These are phyloP conservation scores for Artemia sinica DNA, from an alignment of 2,888 invertebrate genomes.

Conservation along the genomic window DNA sequence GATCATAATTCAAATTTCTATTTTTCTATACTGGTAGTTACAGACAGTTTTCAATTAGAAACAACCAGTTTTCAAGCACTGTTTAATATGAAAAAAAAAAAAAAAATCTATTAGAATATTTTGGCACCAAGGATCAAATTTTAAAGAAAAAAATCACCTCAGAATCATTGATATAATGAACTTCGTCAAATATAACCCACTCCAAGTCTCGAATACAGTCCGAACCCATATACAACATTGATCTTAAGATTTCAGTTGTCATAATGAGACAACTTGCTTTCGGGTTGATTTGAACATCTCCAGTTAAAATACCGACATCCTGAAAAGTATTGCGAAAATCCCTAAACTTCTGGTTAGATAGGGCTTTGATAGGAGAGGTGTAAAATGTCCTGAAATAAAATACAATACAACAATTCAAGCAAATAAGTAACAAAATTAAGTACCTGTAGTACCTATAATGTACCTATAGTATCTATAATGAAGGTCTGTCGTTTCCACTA, in stretches of 20 bases:
- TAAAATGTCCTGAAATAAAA: constrained; percentile 48
- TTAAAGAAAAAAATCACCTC: constrained; percentile 35
- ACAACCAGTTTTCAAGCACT: too few relatives aligned
- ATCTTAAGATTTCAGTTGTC: constrained; percentile 95
- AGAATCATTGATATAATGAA: constrained; percentile 93
- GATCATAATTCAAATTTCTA: too few relatives aligned
- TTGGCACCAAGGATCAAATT: too few relatives aligned
- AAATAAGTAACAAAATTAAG: too few relatives aligned
- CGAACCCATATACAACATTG: constrained; percentile 85
- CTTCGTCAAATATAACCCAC: constrained; percentile 97
- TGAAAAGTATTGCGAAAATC: constrained; percentile 85
- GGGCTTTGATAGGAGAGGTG: constrained; percentile 95
- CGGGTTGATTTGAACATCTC: constrained; percentile 85
- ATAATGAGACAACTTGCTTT: constrained; percentile 89
- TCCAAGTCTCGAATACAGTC: constrained; percentile 89
- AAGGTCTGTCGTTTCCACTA: too few relatives aligned
- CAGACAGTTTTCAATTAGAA: too few relatives aligned
- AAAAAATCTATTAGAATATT: too few relatives aligned
- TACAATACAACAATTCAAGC: not conserved
- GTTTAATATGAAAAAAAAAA: too few relatives aligned
- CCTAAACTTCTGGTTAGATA: constrained; percentile 96
- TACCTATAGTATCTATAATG: too few relatives aligned
- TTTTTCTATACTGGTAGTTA: too few relatives aligned
- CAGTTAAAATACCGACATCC: constrained; percentile 82
- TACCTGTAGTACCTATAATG: too few relatives aligned